These are phyloP conservation scores for Zosterops borbonicus DNA, from an alignment of 2,113 vertebrate species.

Conservation along the genomic window DNA sequence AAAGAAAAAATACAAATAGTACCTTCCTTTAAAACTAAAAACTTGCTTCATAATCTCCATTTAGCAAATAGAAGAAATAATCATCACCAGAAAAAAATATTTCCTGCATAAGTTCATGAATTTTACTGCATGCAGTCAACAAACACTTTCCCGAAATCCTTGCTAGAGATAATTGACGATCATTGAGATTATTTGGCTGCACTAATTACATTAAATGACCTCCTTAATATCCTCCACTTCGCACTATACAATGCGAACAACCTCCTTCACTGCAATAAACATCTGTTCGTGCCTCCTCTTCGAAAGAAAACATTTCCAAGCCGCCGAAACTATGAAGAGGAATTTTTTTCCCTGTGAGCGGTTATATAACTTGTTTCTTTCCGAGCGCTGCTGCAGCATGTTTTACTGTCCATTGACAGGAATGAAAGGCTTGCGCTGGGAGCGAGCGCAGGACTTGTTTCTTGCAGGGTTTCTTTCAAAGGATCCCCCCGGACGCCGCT, in stretches of 20 bases:
- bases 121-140: background rate
- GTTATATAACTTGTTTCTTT: constrained; percentile 64
- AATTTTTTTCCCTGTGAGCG: background rate
- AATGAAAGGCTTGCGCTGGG: background rate
- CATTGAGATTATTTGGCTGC: background rate
- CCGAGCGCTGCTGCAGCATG: background rate
- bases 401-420: background rate
- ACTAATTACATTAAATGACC: background rate
- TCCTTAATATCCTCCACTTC: background rate
- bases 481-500: background rate
- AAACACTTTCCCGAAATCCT: background rate
- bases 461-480: background rate
- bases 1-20: background rate
- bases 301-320: background rate
- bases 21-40: background rate
- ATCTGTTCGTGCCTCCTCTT: background rate
- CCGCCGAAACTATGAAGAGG: background rate
- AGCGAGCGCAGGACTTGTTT: background rate
- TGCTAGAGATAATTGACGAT: background rate
- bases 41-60: background rate
- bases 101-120: background rate
- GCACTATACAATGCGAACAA: background rate
- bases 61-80: background rate
- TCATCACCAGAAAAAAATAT: background rate
- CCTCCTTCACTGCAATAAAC: background rate